Conservation (phyloP, 2,797 vertebrate species). For the Premnoplex brunnescens region DNA sequence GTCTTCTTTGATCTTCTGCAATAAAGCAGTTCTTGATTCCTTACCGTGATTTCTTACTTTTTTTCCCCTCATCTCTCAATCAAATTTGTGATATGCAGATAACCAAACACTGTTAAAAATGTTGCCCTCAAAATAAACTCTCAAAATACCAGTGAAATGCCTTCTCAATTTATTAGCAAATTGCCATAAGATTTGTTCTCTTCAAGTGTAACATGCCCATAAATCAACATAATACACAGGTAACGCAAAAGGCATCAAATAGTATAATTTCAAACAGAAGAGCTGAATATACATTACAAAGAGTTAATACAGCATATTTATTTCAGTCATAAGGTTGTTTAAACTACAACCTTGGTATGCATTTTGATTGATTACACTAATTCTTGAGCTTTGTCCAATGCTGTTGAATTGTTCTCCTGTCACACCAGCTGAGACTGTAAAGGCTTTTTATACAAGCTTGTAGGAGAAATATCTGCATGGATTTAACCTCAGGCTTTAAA, state of each 20-base stretch:
- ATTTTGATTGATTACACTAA: conserved; percentile 8
- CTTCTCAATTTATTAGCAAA: not conserved
- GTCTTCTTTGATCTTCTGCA: conserved; percentile 38
- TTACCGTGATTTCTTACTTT: conserved; percentile 41
- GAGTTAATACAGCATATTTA: not conserved
- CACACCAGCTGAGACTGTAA: not conserved
- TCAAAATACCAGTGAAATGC: conserved; percentile 45
- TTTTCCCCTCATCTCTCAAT: not conserved
- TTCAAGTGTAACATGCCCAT: not conserved
- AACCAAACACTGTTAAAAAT: conserved; percentile 13
- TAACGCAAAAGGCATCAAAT: not conserved
- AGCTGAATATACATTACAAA: not conserved
- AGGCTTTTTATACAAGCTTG: not conserved
- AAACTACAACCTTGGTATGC: not conserved
- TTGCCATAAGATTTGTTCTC: not conserved
- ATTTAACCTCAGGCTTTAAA: not conserved
- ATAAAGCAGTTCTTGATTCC: not conserved
- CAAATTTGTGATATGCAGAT: conserved; percentile 17
- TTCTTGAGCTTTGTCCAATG: not conserved
- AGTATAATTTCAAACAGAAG: not conserved
- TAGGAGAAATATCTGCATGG: not conserved
- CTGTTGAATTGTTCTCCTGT: not conserved
- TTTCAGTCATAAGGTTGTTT: not conserved
- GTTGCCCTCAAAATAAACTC: conserved; percentile 51
- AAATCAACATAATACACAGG: not conserved